Evolutionary conservation across 2,113 vertebrate species (phyloP).

Genomic region (Labeo catla): DNA sequence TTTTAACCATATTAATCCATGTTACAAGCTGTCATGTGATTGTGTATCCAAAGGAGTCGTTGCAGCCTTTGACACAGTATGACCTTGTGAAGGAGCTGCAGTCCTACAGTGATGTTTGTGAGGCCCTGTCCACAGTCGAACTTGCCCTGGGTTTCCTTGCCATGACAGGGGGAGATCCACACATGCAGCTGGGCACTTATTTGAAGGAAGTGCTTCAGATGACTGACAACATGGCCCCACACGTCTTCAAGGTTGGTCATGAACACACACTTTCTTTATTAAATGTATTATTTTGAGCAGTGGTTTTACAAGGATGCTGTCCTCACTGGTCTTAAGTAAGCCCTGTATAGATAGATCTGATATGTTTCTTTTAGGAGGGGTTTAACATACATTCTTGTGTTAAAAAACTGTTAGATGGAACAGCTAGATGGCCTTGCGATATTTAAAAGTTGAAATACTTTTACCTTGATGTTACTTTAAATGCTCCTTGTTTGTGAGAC

Average conservation of each 20-base stretch:
- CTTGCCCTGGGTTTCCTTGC: constrained; percentile 88
- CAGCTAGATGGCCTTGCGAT: not conserved
- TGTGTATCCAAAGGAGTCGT: constrained; percentile 74
- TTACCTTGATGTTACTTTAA: not conserved
- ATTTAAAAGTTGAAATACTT: not conserved
- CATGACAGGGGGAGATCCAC: constrained; percentile 80
- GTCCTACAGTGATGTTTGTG: constrained; percentile 90
- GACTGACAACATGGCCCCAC: constrained; percentile 80
- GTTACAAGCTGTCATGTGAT: not conserved
- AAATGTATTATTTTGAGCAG: not conserved
- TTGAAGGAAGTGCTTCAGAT: constrained; percentile 84
- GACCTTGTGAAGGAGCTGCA: constrained; percentile 83
- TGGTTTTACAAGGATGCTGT: not conserved
- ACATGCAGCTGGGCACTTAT: constrained; percentile 81
- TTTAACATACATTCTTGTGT: not conserved
- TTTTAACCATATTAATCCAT: not conserved
- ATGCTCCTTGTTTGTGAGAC: not conserved
- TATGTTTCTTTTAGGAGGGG: not conserved
- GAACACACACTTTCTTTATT: too few relatives aligned
- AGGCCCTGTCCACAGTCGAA: constrained; percentile 85
- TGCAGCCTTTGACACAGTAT: constrained; percentile 74
- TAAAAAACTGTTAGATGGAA: not conserved
- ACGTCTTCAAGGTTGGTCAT: constrained; percentile 81
- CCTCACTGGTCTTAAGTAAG: not conserved
- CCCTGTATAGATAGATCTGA: not conserved